phyloP scores from a whole-genome alignment of 1,140 invertebrate species.

The Euwallacea fornicatus region DNA sequence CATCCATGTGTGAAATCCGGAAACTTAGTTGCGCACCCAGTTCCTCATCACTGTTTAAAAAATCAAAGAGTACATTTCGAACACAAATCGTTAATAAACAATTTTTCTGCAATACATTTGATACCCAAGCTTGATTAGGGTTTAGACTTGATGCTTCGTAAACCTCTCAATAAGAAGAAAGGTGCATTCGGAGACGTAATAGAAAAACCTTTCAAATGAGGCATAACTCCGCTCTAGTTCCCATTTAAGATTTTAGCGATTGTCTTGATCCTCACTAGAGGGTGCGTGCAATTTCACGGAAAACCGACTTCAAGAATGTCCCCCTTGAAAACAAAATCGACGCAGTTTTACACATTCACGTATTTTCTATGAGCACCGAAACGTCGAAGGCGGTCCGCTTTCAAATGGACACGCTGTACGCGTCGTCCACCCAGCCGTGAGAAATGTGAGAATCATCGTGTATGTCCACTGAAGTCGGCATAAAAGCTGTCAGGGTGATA shows the following conservation, averaged over 20 bases:
- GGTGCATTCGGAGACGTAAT: neutral
- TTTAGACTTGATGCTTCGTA: neutral
- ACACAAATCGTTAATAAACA: neutral
- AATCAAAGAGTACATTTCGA: neutral
- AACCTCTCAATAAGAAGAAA: neutral
- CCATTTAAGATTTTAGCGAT: neutral
- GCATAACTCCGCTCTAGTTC: neutral
- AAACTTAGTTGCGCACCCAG: too few species aligned
- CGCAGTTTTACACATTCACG: too few species aligned
- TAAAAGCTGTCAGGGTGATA: too few species aligned
- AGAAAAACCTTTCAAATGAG: constrained; percentile 1
- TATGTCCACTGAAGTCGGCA: too few species aligned
- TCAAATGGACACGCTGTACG: too few species aligned
- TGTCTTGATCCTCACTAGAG: neutral
- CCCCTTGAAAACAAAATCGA: too few species aligned
- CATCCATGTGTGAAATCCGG: too few species aligned
- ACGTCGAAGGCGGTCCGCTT: too few species aligned
- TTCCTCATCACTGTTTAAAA: neutral
- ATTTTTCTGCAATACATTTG: neutral
- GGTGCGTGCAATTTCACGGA: neutral
- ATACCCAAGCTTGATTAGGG: neutral
- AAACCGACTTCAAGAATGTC: too few species aligned
- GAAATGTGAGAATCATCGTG: too few species aligned
- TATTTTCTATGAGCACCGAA: too few species aligned
- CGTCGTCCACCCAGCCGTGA: too few species aligned